These are phyloP conservation scores for Diphyllodes magnificus DNA, from an alignment of 2,113 vertebrate genomes.

Conservation along the genomic window DNA sequence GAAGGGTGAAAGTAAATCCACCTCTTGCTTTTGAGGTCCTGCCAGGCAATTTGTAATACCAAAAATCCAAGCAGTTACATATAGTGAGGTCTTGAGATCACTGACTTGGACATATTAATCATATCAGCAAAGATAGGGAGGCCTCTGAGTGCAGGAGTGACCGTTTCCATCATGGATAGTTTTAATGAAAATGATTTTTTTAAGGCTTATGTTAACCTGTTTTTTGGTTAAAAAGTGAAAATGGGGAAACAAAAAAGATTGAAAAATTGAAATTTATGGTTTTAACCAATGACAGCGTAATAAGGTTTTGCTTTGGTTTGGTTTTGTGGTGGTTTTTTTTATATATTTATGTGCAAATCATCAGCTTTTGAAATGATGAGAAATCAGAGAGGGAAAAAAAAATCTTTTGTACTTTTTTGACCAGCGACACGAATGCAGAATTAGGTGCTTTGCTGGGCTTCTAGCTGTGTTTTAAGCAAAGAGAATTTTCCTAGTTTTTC, in stretches of 20 bases:
- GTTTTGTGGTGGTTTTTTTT: not conserved
- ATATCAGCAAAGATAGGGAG: not conserved
- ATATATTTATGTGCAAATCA: not conserved
- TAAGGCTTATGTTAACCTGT: fast-evolving
- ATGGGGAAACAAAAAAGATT: not conserved
- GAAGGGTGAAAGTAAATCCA: not conserved
- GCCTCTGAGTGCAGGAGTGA: not conserved
- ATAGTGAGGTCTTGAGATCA: not conserved
- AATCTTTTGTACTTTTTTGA: not conserved
- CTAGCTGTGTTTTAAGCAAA: not conserved
- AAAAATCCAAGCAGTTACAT: fast-evolving
- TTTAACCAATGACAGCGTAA: not conserved
- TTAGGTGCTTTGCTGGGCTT: not conserved
- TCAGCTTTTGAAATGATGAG: not conserved
- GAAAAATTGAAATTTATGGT: fast-evolving
- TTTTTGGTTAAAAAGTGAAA: not conserved
- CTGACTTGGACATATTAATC: not conserved
- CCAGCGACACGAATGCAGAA: not conserved
- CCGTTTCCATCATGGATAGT: not conserved
- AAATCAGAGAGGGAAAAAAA: not conserved
- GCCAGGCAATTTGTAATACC: not conserved
- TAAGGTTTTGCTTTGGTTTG: not conserved
- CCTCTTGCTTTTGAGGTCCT: not conserved
- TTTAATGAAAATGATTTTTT: not conserved
- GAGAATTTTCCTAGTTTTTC: not conserved